Conservation (phyloP, 2,888 invertebrate genomes). For the Brachylomia viminalis region DNA sequence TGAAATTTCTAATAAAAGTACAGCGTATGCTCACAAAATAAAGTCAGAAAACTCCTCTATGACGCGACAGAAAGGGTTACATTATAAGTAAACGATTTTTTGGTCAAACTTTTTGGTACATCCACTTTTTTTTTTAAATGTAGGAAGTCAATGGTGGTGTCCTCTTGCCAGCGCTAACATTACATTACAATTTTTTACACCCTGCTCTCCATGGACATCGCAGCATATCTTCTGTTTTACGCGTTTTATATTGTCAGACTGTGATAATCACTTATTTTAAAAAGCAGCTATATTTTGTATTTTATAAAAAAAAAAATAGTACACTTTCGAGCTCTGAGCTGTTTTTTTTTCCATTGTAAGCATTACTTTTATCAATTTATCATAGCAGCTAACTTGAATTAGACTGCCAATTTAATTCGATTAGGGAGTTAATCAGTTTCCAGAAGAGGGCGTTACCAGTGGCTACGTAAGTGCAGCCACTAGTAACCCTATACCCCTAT, state of each 20-base stretch:
- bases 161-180: not conserved
- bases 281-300: not conserved
- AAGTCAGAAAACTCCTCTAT: not conserved
- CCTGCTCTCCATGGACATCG: not conserved
- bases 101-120: not conserved
- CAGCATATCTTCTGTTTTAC: not conserved
- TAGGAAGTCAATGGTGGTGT: not conserved
- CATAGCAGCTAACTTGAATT: not conserved
- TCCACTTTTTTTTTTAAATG: not conserved
- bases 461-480: no score
- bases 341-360: not conserved
- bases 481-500: no score
- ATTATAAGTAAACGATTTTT: not conserved
- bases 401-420: not conserved
- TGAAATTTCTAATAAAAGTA: conserved; percentile 1
- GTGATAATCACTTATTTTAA: not conserved
- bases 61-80: not conserved
- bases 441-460: no score
- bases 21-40: not conserved
- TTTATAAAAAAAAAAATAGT: not conserved
- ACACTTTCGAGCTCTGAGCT: not conserved
- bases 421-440: not conserved
- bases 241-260: not conserved
- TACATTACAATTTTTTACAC: conserved; percentile 6
- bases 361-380: not conserved